Base-by-base conservation (phyloP, 2,797 vertebrate species). In the Melanogrammus aeglefinus region DNA sequence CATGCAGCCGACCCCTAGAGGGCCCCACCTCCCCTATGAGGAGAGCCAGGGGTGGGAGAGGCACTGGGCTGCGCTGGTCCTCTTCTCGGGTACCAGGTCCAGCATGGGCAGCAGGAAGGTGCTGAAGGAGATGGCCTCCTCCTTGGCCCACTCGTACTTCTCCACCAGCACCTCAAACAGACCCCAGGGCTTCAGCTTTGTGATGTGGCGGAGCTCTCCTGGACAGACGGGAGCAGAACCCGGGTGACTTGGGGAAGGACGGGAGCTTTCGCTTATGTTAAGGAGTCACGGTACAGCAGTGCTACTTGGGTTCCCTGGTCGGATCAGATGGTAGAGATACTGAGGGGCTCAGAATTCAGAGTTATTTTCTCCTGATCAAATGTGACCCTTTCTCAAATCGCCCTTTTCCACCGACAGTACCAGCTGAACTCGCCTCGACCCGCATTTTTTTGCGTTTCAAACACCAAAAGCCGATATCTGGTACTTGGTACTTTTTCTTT, bases 181-280 rank as follows among this genome's bases (percentile, higher is more conserved):
- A 80, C 96, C 98, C 98, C 97, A 99, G 0, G 98, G 97, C 89
- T 99, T 99, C 92, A 99, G 94, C 91, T 97, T 99, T 75, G 96
- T 98, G 91, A 99, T 99, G 92, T 99, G 97, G 81, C 98, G 96
- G 88, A 99, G 94, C 78, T 99, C 98, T 66, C 98, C 98, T 98
- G 73, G n/a, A 24, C 47, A 1, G 57, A 63, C 57, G 1, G 63
- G 63, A 27, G 63, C 6, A n/a, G 4, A 63, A 24, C 47, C 47
- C 4, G 41, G 41, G 47, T 57, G 47, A 57, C 47, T 21, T 1
- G 47, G 47, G 47, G 47, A 21, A 44, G 41, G 41, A 44, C 10
- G 14, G 13, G 41, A 44, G 38, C 38, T 7, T 39, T 7, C 9
- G 38, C 8, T 39, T 1, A 39, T 39, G 38, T 39, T 1, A 39